Evolutionary conservation across 2,888 invertebrate genomes (phyloP).

Genomic region (Sicus ferrugineus): DNA sequence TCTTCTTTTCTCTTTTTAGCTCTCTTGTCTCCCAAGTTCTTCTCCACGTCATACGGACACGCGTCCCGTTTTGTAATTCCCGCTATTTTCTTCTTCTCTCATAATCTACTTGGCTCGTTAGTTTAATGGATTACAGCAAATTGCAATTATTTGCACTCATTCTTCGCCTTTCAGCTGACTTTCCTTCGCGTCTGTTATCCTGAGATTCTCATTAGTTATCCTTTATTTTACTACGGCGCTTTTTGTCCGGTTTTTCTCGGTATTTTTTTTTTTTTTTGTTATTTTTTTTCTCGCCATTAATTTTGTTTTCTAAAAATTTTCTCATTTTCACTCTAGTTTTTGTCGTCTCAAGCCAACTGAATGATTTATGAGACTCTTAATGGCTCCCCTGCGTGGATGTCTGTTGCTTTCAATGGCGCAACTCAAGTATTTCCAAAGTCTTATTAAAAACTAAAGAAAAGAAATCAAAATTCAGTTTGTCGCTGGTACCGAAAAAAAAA

Average conservation of each 20-base stretch:
- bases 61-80: neutral
- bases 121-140: constrained; percentile 30
- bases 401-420: neutral
- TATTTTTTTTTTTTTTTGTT: neutral
- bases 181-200: neutral
- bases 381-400: neutral
- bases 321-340: neutral
- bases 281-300: neutral
- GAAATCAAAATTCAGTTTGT: too few relatives aligned
- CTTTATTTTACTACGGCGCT: neutral
- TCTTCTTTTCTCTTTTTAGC: too few relatives aligned
- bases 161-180: neutral
- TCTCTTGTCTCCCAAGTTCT: neutral
- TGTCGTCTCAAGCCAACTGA: neutral
- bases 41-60: neutral
- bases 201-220: neutral
- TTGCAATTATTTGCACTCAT: constrained; percentile 23
- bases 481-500: neutral
- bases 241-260: neutral
- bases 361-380: constrained; percentile 21
- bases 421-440: neutral
- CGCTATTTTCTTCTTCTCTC: neutral
- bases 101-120: constrained; percentile 11
- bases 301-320: too few relatives aligned
- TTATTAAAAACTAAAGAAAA: too few relatives aligned